These are phyloP conservation scores for Brachycybe producta DNA, from an alignment of 2,888 invertebrate genomes.

Conservation along the genomic window DNA sequence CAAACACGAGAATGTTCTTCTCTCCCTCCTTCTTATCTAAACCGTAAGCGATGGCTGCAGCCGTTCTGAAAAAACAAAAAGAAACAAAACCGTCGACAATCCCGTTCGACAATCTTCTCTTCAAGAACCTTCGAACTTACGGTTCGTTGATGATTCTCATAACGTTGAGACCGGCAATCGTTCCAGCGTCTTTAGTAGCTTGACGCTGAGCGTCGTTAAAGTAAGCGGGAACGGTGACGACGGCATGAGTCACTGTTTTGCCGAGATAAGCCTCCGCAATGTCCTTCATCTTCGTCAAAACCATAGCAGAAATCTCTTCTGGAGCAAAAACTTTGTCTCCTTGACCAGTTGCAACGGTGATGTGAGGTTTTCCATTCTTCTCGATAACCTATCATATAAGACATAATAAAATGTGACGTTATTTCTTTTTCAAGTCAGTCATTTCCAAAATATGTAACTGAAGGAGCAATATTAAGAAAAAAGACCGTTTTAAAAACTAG, in stretches of 20 bases:
- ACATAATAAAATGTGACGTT: slow-evolving; percentile 3
- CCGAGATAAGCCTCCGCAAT: slow-evolving; percentile 95
- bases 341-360: slow-evolving; percentile 66
- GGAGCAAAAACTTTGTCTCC: slow-evolving; percentile 87
- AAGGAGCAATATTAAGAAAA: too few species aligned
- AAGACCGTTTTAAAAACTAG: too few species aligned
- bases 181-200: slow-evolving; percentile 96
- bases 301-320: slow-evolving; percentile 99
- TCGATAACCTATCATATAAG: slow-evolving; percentile 57
- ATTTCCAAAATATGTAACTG: too few species aligned
- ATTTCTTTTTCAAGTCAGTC: too few species aligned
- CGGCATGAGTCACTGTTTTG: slow-evolving; percentile 75
- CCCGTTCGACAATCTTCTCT: slow-evolving; percentile 20
- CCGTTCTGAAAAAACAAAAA: slow-evolving; percentile 28
- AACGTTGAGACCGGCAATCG: slow-evolving; percentile 78
- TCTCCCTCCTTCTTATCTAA: slow-evolving; percentile 39
- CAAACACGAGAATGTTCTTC: slow-evolving; percentile 45
- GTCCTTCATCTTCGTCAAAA: slow-evolving; percentile 93
- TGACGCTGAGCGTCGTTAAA: slow-evolving; percentile 99
- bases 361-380: slow-evolving; percentile 88
- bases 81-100: background rate
- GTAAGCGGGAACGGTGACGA: slow-evolving; percentile 93
- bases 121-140: slow-evolving; percentile 23
- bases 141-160: slow-evolving; percentile 85
- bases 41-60: slow-evolving; percentile 39